Evolutionary conservation across 2,888 invertebrate genomes (phyloP).

Genomic region (Drosophila falleni): DNA sequence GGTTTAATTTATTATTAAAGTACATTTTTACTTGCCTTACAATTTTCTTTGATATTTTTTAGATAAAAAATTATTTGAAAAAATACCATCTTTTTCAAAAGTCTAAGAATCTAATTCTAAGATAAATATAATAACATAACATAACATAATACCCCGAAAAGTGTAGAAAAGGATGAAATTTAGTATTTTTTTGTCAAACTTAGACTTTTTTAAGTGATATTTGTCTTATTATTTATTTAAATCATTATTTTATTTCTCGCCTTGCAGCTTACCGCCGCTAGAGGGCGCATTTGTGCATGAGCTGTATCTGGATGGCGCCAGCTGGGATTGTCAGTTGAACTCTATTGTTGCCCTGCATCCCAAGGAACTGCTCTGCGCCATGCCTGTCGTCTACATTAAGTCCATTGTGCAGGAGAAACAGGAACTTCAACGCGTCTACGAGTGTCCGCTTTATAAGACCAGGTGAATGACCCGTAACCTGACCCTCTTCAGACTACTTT

Average conservation of each 20-base stretch:
- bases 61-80: too few species aligned
- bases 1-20: too few species aligned
- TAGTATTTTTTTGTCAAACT: too few species aligned
- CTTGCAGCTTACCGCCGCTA: conserved; percentile 90
- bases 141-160: too few species aligned
- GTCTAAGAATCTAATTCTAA: too few species aligned
- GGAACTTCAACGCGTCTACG: conserved; percentile 93
- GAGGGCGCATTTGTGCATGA: conserved; percentile 97
- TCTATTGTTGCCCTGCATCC: conserved; percentile 94
- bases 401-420: conserved; percentile 96
- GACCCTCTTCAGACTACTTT: background rate
- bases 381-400: conserved; percentile 96
- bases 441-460: conserved; percentile 98
- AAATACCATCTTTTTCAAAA: background rate
- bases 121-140: too few species aligned
- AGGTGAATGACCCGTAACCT: conserved; percentile 85
- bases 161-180: too few species aligned
- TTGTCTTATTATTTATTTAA: too few species aligned
- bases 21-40: too few species aligned
- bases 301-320: conserved; percentile 96
- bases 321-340: conserved; percentile 94
- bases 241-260: background rate
- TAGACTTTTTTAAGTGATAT: too few species aligned
- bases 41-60: too few species aligned
- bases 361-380: conserved; percentile 95